phyloP scores from a whole-genome alignment of 2,797 vertebrate species.

The Danionella dracula region DNA sequence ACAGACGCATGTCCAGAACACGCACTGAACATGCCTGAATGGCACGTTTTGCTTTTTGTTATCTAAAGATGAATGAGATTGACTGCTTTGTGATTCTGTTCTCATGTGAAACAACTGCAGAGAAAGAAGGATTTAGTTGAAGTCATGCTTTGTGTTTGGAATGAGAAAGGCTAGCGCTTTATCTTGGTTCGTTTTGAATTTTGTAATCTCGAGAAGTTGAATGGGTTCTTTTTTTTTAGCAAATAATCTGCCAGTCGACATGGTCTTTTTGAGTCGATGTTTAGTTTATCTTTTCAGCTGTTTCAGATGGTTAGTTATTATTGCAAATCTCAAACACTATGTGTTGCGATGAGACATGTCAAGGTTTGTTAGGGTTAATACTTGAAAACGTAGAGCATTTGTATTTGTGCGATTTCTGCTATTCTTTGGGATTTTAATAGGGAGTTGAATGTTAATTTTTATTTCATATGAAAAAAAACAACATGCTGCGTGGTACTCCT shows the following conservation, averaged over 20 bases:
- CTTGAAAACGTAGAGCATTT: too few species aligned
- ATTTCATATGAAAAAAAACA: too few species aligned
- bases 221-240: too few species aligned
- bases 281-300: too few species aligned
- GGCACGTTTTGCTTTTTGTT: background rate
- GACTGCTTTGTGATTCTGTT: background rate
- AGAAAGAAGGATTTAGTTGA: background rate
- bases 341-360: background rate
- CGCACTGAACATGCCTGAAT: background rate
- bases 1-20: slow-evolving; percentile 6
- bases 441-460: too few species aligned
- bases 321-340: background rate
- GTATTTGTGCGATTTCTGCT: too few species aligned
- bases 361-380: background rate
- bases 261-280: too few species aligned
- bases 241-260: too few species aligned
- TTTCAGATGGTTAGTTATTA: too few species aligned
- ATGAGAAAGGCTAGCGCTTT: background rate
- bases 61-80: background rate
- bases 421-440: too few species aligned
- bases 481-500: too few species aligned
- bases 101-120: background rate
- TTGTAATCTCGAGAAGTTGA: too few species aligned
- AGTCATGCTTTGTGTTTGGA: background rate
- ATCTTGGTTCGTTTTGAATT: background rate